phyloP scores from a whole-genome alignment of 2,888 invertebrate genomes.

The Drosophila kuntzei region DNA sequence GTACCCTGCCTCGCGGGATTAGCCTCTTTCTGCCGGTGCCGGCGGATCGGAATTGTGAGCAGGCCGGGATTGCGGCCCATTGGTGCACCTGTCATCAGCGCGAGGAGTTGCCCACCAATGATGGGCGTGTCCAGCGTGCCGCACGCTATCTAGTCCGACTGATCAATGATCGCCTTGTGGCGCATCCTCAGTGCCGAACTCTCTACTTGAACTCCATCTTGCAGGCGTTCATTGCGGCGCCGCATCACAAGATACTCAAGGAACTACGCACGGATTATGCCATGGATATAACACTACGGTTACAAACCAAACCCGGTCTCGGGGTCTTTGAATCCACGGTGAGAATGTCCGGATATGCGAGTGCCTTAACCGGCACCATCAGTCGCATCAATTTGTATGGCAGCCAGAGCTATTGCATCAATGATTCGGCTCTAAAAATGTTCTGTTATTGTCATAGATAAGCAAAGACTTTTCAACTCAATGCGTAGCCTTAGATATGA shows the following conservation, averaged over 20 bases:
- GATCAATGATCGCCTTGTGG: slow-evolving; percentile 88
- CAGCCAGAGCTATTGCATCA: slow-evolving; percentile 91
- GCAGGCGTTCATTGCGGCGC: slow-evolving; percentile 88
- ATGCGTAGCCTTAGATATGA: slow-evolving; percentile 60
- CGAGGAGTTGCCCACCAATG: slow-evolving; percentile 87
- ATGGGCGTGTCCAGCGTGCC: slow-evolving; percentile 87
- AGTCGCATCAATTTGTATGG: slow-evolving; percentile 93
- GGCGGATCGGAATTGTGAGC: slow-evolving; percentile 90
- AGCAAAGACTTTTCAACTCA: slow-evolving; percentile 47
- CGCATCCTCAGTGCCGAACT: slow-evolving; percentile 89
- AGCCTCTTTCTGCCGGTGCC: slow-evolving; percentile 93
- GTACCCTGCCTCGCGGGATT: slow-evolving; percentile 87
- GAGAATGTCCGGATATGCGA: slow-evolving; percentile 84
- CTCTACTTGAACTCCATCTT: slow-evolving; percentile 88
- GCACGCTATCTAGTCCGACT: slow-evolving; percentile 88
- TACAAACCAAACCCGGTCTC: slow-evolving; percentile 86
- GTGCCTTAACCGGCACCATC: slow-evolving; percentile 88
- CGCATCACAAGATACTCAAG: slow-evolving; percentile 83
- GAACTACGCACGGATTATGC: slow-evolving; percentile 82
- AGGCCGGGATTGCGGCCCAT: slow-evolving; percentile 92
- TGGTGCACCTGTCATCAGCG: slow-evolving; percentile 95
- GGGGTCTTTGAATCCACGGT: slow-evolving; percentile 92
- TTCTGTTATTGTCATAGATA: slow-evolving; percentile 90
- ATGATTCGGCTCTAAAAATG: slow-evolving; percentile 90
- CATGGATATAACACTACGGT: slow-evolving; percentile 85